Conservation (phyloP, 2,113 vertebrate species). For the Rhagologus leucostigma region DNA sequence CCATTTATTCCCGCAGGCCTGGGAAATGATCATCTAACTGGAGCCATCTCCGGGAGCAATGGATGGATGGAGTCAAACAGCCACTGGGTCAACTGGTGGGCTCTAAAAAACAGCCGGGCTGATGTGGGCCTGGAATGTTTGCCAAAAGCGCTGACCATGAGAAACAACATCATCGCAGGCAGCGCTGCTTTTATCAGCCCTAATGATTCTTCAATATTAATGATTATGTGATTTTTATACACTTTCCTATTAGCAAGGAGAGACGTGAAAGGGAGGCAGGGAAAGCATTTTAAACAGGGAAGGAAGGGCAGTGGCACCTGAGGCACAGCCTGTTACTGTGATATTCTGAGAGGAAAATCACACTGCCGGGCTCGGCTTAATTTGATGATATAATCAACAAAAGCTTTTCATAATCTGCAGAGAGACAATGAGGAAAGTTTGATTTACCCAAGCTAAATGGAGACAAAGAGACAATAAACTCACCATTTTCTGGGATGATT, state of each 20-base stretch:
- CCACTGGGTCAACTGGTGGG: neutral
- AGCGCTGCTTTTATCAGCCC: neutral
- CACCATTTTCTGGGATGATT: neutral
- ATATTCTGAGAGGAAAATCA: constrained; percentile 8
- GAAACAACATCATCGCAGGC: neutral
- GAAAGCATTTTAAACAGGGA: neutral
- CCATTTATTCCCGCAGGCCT: constrained; percentile 5
- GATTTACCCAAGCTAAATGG: neutral
- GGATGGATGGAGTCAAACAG: neutral
- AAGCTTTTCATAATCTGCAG: constrained; percentile 48
- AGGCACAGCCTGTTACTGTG: constrained; percentile 20
- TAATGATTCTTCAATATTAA: constrained; percentile 23
- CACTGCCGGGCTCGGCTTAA: constrained; percentile 17
- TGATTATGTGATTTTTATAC: constrained; percentile 9
- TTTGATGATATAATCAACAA: constrained; percentile 58
- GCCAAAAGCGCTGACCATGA: neutral
- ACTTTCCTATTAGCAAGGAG: constrained; percentile 4
- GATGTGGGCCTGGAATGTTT: neutral
- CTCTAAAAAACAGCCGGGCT: neutral
- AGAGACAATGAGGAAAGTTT: constrained; percentile 16
- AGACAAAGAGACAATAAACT: neutral
- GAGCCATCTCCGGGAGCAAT: neutral
- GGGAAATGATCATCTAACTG: neutral
- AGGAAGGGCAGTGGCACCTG: neutral
- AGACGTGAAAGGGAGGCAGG: neutral